Evolutionary conservation across 2,113 vertebrate genomes (phyloP), one percentile per base, ranked within the genome.

Genomic region (Tragelaphus scriptus): DNA sequence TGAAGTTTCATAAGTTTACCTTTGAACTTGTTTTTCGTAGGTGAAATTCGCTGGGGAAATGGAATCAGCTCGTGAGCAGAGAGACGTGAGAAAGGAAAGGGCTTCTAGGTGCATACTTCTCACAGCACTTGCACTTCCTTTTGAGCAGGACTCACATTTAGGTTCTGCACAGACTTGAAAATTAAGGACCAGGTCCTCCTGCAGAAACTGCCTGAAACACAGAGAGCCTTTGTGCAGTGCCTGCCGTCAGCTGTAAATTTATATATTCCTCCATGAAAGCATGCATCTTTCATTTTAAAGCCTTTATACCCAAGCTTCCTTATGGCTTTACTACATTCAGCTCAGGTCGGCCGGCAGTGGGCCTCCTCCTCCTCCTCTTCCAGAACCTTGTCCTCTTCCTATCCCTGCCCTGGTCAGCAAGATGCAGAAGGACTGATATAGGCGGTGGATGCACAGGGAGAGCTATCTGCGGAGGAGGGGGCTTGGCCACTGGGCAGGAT

Each of bases 201-300:
- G 23, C 17, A 40, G 51, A 80, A 59, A 55, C 11, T 36, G 58
- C 3, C 89, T 85, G 11, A 51, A 85, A 7, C 58, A 12, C 21
- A 19, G 1, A 12, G 13, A 84, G 7, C 25, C n/a, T 32, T 65
- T 40, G 23, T 26, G 55, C 12, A 28, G 7, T 14, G 44, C 15
- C 30, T 0, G 0, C 32, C 13, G 3, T 11, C 15, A 23, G 6
- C 13, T 55, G 6, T 40, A 63, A 59, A 12, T 44, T 26, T 44
- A 32, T 3, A 14, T 51, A 9, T 2, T 36, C 16, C 51, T 11
- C 40, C 21, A 14, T 59, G 10, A 5, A 55, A 55, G 49, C 6
- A 30, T 21, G 21, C 25, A 6, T 68, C 61, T 58, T 40, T 26
- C n/a, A 36, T 71, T 36, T 71, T 36, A 16, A 56, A 63, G 26